phyloP scores from a whole-genome alignment of 2,113 vertebrate species.

The Callocephalon fimbriatum region DNA sequence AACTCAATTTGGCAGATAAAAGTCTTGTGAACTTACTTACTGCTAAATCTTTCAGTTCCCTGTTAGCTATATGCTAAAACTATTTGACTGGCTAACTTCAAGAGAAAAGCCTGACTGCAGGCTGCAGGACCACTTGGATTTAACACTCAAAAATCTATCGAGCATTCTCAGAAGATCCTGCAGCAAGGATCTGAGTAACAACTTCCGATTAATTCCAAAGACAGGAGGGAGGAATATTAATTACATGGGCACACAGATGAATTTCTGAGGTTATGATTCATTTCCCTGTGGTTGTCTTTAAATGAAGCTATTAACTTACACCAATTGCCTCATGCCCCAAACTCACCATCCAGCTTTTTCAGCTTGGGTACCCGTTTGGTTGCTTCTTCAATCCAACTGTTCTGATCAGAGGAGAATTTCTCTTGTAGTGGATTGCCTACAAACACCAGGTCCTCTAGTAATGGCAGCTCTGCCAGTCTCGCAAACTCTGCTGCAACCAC shows the following conservation, averaged over 20 bases:
- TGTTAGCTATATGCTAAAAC: not conserved
- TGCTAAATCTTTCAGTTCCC: not conserved
- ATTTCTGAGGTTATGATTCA: not conserved
- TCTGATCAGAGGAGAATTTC: constrained; percentile 85
- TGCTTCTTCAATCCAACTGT: constrained; percentile 92
- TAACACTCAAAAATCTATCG: not conserved
- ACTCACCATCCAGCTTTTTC: constrained; percentile 93
- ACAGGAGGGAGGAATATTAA: not conserved
- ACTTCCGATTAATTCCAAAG: not conserved
- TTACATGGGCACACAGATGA: not conserved
- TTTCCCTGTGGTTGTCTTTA: not conserved
- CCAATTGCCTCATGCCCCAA: not conserved
- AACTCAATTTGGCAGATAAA: not conserved
- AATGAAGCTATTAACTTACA: not conserved
- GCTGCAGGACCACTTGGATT: not conserved
- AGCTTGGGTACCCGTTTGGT: constrained; percentile 88
- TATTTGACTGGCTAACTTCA: not conserved
- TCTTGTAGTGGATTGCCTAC: constrained; percentile 96
- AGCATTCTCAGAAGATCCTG: not conserved
- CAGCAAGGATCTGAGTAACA: not conserved
- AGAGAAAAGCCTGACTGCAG: not conserved
- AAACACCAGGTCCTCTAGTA: constrained; percentile 92
- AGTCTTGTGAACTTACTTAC: not conserved
- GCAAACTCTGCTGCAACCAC: constrained; percentile 86
- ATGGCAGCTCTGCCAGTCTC: constrained; percentile 88